Conservation (phyloP, 2,113 vertebrate genomes). For the Malurus elegans region DNA sequence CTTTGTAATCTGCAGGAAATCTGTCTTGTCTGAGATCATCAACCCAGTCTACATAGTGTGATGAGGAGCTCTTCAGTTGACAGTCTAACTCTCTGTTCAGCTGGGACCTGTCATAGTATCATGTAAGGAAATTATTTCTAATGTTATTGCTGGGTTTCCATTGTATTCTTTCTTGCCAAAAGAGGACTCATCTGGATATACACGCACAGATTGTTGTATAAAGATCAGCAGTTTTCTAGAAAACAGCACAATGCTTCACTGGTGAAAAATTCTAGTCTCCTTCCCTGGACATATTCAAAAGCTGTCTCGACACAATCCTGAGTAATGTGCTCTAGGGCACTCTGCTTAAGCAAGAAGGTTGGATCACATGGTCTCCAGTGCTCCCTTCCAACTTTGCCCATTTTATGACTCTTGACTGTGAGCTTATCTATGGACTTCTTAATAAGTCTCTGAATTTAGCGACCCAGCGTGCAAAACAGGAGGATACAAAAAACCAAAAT, state of each 20-base stretch:
- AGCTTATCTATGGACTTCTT: background rate
- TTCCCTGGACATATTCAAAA: background rate
- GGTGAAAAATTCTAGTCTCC: background rate
- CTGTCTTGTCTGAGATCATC: background rate
- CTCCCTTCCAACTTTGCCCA: background rate
- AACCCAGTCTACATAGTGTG: fast-evolving
- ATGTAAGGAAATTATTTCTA: background rate
- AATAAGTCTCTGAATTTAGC: background rate
- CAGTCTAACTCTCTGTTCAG: background rate
- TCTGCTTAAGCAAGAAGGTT: background rate
- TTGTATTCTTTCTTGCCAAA: background rate
- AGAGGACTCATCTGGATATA: background rate
- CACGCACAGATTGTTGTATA: background rate
- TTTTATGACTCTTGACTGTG: background rate
- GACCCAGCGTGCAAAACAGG: background rate
- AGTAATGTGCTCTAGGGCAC: background rate
- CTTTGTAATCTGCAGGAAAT: background rate
- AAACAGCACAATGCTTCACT: background rate
- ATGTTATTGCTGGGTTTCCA: background rate
- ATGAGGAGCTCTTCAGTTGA: background rate
- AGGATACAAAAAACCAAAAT: background rate
- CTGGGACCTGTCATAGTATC: background rate
- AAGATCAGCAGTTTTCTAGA: background rate
- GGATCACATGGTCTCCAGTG: background rate
- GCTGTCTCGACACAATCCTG: background rate